These are phyloP conservation scores for Oceanodroma tethys DNA, from an alignment of 2,113 vertebrate genomes.

Conservation along the genomic window DNA sequence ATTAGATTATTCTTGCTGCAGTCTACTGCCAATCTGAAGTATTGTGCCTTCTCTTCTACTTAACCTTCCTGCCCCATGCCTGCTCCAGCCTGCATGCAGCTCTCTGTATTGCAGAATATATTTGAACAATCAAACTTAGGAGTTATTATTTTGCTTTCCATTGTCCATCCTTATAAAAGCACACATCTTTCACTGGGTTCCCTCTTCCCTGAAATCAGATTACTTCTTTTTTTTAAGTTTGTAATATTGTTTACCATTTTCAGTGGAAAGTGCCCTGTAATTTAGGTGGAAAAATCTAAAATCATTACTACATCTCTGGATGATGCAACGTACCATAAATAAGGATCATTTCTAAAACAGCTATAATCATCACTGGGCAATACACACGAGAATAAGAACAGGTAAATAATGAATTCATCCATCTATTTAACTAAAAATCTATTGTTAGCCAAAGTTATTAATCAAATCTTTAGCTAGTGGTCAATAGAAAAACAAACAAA, in stretches of 20 bases:
- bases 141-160: conserved; percentile 99
- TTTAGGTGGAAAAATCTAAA: conserved; percentile 82
- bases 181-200: conserved; percentile 92
- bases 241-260: conserved; percentile 87
- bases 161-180: conserved; percentile 97
- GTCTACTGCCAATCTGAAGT: conserved; percentile 99
- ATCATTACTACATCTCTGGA: conserved; percentile 77
- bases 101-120: conserved; percentile 93
- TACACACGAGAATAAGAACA: conserved; percentile 64
- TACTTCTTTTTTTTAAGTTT: conserved; percentile 81
- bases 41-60: conserved; percentile 99
- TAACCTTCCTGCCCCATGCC: conserved; percentile 98
- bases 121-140: conserved; percentile 99
- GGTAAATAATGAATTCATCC: conserved; percentile 77
- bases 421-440: conserved; percentile 75
- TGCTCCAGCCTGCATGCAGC: conserved; percentile 88
- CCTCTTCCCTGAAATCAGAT: conserved; percentile 89
- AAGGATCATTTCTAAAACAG: conserved; percentile 74
- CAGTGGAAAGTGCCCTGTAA: conserved; percentile 82
- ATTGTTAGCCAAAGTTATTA: conserved; percentile 74
- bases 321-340: conserved; percentile 75
- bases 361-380: conserved; percentile 72
- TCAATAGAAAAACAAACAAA: conserved; percentile 65
- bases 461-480: conserved; percentile 71
- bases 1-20: conserved; percentile 99